phyloP scores from a whole-genome alignment of 30 jellyfish, hydroid and myxozoan species.

The Cassiopea andromeda region DNA sequence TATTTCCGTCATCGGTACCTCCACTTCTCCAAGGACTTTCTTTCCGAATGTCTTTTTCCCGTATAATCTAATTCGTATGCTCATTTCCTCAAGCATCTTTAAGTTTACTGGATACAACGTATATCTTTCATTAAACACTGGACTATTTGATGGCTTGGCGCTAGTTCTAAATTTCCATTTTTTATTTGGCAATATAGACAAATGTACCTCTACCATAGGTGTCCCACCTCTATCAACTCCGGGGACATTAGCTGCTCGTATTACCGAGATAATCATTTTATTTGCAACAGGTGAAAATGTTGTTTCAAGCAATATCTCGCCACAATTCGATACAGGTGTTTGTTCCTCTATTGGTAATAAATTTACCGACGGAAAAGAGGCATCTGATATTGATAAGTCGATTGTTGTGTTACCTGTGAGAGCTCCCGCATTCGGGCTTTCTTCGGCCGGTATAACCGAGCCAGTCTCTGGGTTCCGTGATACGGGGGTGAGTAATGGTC shows the following conservation, averaged over 20 bases:
- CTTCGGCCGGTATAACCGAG: slow-evolving; percentile 12
- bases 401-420: slow-evolving; percentile 61
- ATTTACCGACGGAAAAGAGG: slow-evolving; percentile 69
- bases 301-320: slow-evolving; percentile 69
- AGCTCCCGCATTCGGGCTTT: neutral
- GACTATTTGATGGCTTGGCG: slow-evolving; percentile 69
- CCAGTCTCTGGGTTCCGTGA: neutral
- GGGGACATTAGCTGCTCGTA: slow-evolving; percentile 82
- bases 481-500: slow-evolving; percentile 19
- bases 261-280: slow-evolving; percentile 80
- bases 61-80: slow-evolving; percentile 80
- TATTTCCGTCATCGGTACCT: slow-evolving; percentile 67
- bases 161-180: slow-evolving; percentile 74
- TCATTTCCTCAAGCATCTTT: slow-evolving; percentile 72
- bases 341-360: slow-evolving; percentile 72
- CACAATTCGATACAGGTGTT: slow-evolving; percentile 69
- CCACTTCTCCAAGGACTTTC: slow-evolving; percentile 83
- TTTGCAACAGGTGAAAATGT: slow-evolving; percentile 87
- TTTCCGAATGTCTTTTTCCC: slow-evolving; percentile 70
- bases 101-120: slow-evolving; percentile 61
- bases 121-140: slow-evolving; percentile 79
- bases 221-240: slow-evolving; percentile 91
- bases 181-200: slow-evolving; percentile 77
- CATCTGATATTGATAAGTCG: slow-evolving; percentile 54
- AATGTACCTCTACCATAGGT: slow-evolving; percentile 76